Evolutionary conservation across 2,888 invertebrate genomes (phyloP).

Genomic region (Fabriciana adippe): DNA sequence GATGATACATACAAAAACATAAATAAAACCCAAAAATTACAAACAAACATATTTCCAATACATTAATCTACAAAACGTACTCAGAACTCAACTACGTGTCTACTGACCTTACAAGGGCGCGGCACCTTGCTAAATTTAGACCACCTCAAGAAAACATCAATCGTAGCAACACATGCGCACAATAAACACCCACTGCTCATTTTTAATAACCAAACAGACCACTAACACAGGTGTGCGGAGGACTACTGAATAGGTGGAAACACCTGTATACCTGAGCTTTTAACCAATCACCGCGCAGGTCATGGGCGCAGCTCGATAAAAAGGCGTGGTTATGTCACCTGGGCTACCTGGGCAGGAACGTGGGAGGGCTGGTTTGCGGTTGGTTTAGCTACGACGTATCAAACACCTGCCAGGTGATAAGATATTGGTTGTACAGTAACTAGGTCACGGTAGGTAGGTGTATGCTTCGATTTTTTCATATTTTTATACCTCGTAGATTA

Average conservation of each 20-base stretch:
- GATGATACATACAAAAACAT: too few relatives aligned
- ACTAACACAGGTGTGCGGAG: constrained; percentile 36
- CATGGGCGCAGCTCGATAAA: constrained; percentile 80
- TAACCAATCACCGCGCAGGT: constrained; percentile 76
- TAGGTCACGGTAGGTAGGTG: constrained; percentile 14
- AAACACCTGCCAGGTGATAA: constrained; percentile 60
- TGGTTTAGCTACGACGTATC: constrained; percentile 50
- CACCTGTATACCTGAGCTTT: constrained; percentile 64
- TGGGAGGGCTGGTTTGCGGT: constrained; percentile 51
- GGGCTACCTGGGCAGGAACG: constrained; percentile 68
- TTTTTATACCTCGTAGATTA: too few relatives aligned
- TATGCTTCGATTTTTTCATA: background rate
- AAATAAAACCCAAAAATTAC: too few relatives aligned
- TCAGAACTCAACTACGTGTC: constrained; percentile 21
- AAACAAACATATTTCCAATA: too few relatives aligned
- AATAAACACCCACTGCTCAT: constrained; percentile 39
- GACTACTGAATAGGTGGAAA: constrained; percentile 44
- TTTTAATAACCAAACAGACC: constrained; percentile 27
- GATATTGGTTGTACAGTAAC: constrained; percentile 53
- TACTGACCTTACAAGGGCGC: constrained; percentile 60
- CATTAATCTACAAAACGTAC: background rate
- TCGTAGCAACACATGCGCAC: constrained; percentile 79
- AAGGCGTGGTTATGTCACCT: constrained; percentile 69
- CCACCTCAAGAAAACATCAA: constrained; percentile 82
- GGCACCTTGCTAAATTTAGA: constrained; percentile 77